Base-by-base conservation (phyloP, 2,888 invertebrate genomes). In the Margaritifera margaritifera region DNA sequence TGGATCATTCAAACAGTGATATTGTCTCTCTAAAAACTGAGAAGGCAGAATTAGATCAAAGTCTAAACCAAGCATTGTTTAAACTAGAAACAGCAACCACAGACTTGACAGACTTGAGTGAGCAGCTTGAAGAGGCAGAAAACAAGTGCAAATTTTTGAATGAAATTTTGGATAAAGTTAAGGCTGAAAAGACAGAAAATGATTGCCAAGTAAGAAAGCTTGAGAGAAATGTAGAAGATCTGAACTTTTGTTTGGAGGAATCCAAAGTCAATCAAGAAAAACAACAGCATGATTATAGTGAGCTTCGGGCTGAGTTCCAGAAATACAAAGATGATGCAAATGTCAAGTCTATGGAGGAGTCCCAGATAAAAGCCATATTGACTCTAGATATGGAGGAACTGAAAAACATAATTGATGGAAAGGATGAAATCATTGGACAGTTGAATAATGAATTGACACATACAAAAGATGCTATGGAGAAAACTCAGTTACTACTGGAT, bases 221-320 rank as follows among this genome's bases (percentile, higher is more conserved):
- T 54, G 63, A 71, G 54, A 64, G 54, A n/a, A 62, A 68, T 24
- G 52, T 68, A n/a, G 72, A 70, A 57, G 69, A 71, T 51, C 19
- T 77, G 42, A 62, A 63, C 8, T 66, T 68, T 24, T 53, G 59
- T 5, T 24, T 77, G 27, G 57, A 66, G 25, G 69, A 76, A 50
- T 25, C 24, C 6, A 63, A 52, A 57, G 52, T 50, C 20, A 68
- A 60, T 19, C 74, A 69, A 66, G 66, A 72, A 25, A 62, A 64
- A 20, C 51, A 63, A 25, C 58, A 62, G 64, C 15, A 24, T n/a
- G 68, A 73, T 52, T 27, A 25, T 31, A 27, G 52, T 19, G 53
- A 55, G 20, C 22, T 63, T 15, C 24, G 54, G 20, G n/a, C 55
- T 1, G 55, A 63, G 8, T n/a, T 55, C n/a, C 18, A 22, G 8